A percentile compares a stretch with the other conserved stretches of the same genome.
These are phyloP conservation scores for Diachrysia chrysitis DNA, from an alignment of 2,888 invertebrate genomes.

Conservation along the genomic window DNA sequence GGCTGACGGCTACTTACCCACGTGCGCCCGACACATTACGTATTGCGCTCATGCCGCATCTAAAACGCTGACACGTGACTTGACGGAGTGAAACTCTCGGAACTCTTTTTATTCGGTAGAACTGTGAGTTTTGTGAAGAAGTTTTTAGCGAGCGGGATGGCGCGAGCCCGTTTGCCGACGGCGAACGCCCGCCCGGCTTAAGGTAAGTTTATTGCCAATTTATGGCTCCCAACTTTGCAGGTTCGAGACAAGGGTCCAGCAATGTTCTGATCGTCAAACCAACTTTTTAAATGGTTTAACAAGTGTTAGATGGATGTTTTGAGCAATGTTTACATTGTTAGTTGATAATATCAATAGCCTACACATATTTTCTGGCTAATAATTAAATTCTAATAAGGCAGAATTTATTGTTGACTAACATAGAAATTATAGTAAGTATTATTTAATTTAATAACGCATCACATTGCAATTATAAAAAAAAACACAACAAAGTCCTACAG, in stretches of 20 bases:
- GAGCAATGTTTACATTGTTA: slow-evolving; percentile 54
- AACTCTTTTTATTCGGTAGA: slow-evolving; percentile 75
- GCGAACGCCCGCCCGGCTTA: slow-evolving; percentile 85
- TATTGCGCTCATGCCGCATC: slow-evolving; percentile 86
- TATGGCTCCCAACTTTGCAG: slow-evolving; percentile 80
- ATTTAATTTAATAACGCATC: background rate
- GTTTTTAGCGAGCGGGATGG: slow-evolving; percentile 83
- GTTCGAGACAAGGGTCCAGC: slow-evolving; percentile 74
- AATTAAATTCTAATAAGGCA: slow-evolving; percentile 16
- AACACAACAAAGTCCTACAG: background rate
- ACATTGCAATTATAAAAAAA: background rate
- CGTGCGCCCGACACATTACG: slow-evolving; percentile 84
- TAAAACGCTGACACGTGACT: slow-evolving; percentile 88
- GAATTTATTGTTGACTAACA: slow-evolving; percentile 15
- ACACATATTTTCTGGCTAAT: slow-evolving; percentile 50
- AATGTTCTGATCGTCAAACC: slow-evolving; percentile 78
- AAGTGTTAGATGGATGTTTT: slow-evolving; percentile 65
- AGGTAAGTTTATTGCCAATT: slow-evolving; percentile 89
- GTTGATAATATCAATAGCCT: slow-evolving; percentile 66
- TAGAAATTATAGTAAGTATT: slow-evolving; percentile 48
- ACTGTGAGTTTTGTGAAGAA: slow-evolving; percentile 87
- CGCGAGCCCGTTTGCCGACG: slow-evolving; percentile 84
- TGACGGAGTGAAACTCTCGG: slow-evolving; percentile 82
- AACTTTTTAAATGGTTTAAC: slow-evolving; percentile 79
- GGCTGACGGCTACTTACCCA: slow-evolving; percentile 76